Base-by-base conservation (phyloP, 2,797 vertebrate species). In the Catostomus latipinnis region DNA sequence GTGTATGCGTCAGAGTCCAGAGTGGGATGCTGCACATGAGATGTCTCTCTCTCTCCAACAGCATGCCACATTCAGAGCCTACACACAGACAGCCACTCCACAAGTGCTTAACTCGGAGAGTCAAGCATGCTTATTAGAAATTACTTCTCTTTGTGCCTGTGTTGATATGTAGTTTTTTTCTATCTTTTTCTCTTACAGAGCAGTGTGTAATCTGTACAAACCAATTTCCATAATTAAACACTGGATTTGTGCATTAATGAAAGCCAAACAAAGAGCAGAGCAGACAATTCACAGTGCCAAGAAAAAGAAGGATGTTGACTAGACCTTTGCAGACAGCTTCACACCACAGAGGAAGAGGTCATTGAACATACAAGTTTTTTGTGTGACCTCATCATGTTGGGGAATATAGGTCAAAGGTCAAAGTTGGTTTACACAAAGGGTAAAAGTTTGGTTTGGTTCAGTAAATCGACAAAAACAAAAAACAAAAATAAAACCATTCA, bases 111-210 rank as follows among this genome's bases (percentile, higher is more conserved):
- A 92, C 91, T 90, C 84, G 81, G 76, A 84, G 86, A 91, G 93
- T 93, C 93, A 93, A 93, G 92, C 72, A 90, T 85, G 87, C 90
- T 92, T 71, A 81, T 71, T 86, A 76, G 85, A 92, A 93, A 92
- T 93, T 94, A 90, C 88, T 63, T 82, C 78, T 71, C 69, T 82
- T 82, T 75, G 46, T 57, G 80, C 56, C 60, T 78, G 76, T 48
- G 62, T 74, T 82, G 81, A 88, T 87, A 88, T 79, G 78, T 83
- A 84, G 87, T 71, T 57, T 71, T 78, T 79, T 74, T 80, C 6
- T 34, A 74, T 76, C 71, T 82, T 85, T 78, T 43, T 65, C 81
- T 82, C 52, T 69, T 58, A 76, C 67, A 74, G 60, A 52, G 71
- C 67, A 43, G 73, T 61, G 4, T 75, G 76, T 34, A 34, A 34